Percentiles rank a stretch among this genome's conserved stretches.
Conservation (phyloP, 1,140 invertebrate genomes). For the Helicoverpa zea region DNA sequence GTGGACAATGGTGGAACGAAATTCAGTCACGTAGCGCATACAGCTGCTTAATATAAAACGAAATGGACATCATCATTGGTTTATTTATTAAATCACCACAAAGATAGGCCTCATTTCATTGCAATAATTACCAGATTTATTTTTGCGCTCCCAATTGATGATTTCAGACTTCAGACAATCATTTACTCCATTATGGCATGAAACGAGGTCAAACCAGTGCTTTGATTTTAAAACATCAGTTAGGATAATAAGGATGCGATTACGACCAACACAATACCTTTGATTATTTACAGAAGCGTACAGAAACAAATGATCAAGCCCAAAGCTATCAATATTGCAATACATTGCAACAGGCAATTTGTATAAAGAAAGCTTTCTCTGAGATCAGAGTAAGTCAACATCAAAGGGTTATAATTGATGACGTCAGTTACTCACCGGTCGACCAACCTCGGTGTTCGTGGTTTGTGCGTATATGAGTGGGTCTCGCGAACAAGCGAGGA, state of each 20-base stretch:
- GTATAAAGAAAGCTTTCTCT: constrained; percentile 29
- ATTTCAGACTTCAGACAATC: too few relatives aligned
- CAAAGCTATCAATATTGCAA: constrained; percentile 30
- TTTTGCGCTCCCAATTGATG: too few relatives aligned
- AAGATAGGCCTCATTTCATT: too few relatives aligned
- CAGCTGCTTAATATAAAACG: constrained; percentile 9
- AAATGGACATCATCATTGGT: background rate
- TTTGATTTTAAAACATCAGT: too few relatives aligned
- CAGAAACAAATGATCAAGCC: constrained; percentile 28
- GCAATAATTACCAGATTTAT: too few relatives aligned
- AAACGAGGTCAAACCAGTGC: too few relatives aligned
- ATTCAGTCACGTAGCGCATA: constrained; percentile 43
- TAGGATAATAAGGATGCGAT: background rate
- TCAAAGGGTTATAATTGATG: constrained; percentile 44
- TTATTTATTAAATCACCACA: too few relatives aligned
- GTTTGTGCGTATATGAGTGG: constrained; percentile 67
- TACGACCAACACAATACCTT: background rate
- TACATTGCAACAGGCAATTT: constrained; percentile 29
- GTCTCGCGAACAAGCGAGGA: constrained; percentile 65
- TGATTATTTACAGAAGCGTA: constrained; percentile 7
- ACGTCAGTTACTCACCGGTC: constrained; percentile 65
- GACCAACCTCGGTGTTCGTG: constrained; percentile 69
- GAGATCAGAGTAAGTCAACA: constrained; percentile 35
- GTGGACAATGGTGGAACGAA: background rate
- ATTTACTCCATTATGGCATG: too few relatives aligned